Percentiles rank a stretch among this genome's conserved stretches.
These are phyloP conservation scores for Pygocentrus nattereri DNA, from an alignment of 2,797 vertebrate species.

Conservation along the genomic window DNA sequence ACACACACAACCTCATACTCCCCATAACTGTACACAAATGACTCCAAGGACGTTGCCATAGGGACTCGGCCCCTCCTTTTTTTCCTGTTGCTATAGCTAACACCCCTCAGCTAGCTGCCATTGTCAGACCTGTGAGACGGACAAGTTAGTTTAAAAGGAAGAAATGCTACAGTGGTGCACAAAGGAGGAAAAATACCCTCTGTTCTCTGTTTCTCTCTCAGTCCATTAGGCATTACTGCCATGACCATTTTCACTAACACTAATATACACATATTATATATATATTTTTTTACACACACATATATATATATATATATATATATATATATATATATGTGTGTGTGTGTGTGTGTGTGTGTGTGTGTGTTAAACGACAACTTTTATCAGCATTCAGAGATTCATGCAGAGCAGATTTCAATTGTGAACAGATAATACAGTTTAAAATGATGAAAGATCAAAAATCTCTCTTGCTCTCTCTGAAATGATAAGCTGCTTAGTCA, in stretches of 20 bases:
- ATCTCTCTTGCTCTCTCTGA: background rate
- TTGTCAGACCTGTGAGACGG: background rate
- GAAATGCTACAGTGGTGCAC: background rate
- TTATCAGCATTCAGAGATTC: background rate
- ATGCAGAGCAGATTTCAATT: background rate
- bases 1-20: slow-evolving; percentile 16
- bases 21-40: slow-evolving; percentile 49
- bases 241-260: background rate
- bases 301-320: no score
- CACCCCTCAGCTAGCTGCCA: background rate
- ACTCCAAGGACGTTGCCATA: slow-evolving; percentile 41
- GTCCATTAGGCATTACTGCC: background rate
- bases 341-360: no score
- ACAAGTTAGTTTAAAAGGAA: background rate
- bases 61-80: slow-evolving; percentile 43
- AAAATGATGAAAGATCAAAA: background rate
- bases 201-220: background rate
- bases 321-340: no score
- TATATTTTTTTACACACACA: no score
- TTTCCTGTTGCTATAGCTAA: background rate
- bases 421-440: background rate
- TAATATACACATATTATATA: no score
- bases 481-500: slow-evolving; percentile 39
- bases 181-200: slow-evolving; percentile 8
- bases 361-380: no score